Evolutionary conservation across 2,888 invertebrate genomes (phyloP), one percentile per base, ranked within the genome.

Genomic region (Athetis lepigone): DNA sequence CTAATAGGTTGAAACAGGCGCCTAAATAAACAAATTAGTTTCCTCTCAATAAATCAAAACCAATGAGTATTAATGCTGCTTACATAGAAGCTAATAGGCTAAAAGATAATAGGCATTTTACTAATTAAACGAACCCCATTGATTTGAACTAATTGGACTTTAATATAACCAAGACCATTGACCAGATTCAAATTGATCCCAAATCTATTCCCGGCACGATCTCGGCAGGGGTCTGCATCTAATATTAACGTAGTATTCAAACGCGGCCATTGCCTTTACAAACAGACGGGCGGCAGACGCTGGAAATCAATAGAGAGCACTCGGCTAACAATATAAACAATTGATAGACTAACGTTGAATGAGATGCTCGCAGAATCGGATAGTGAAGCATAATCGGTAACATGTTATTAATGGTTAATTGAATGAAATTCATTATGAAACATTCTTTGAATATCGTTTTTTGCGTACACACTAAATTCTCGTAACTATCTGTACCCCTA

Each of bases 231-330:
- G 4, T 7, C 40, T 23, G 18, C 33, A 7, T 13, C 40, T 46
- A 59, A 60, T 61, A 58, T 63, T 55, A 70, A 63, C 21, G 33
- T 27, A 37, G 33, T 27, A 59, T 58, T 42, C 50, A 16, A 40
- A 21, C n/a, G 33, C 49, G 70, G 63, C 55, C 71, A 51, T 50
- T 42, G 55, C n/a, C 70, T 57, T 50, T 5, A 33, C 54, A 58
- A 63, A 75, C 54, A 75, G 27, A 56, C 36, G 21, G 3, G n/a
- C 23, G 19, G 4, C 39, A 61, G 61, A 52, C 42, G 36, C 36
- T 61, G 55, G 29, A 42, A 61, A 69, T 40, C 71, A 62, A 63
- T 75, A 43, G 49, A 19, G 42, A 42, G 16, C 16, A n/a, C 43
- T 60, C 47, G 0, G 36, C 57, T 46, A 60, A 50, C 23, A 57